Base-by-base conservation (phyloP, 35 echinoderm and acorn worm species). In the Chiridota heheva region DNA sequence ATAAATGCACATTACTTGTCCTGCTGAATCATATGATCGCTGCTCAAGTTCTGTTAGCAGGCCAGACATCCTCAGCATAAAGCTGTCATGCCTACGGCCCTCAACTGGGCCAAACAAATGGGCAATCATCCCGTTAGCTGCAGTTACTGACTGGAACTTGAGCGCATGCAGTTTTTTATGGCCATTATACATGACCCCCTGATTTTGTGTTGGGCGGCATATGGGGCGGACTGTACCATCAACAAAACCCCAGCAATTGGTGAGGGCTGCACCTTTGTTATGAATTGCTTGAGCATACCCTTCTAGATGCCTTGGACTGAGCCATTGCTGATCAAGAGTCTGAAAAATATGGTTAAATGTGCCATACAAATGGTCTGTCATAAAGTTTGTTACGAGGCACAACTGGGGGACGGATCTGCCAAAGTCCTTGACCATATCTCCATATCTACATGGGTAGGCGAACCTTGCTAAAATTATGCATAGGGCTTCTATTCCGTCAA, bases 51-150 rank as follows among this genome's bases (percentile, higher is more conserved):
- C 8, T 4, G 69, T 48, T 40, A 84, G 29, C 5, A 78, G 45
- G 2, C 71, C 88, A 31, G 44, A 61, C 56, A 82, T 48, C 3
- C 48, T 17, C 1, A 82, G 48, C 38, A 89, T 48, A 36, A 7
- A 46, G 28, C n/a, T 2, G 45, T 89, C 86, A 75, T 82, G 86
- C 39, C 86, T 42, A 38, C 68, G 68, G 1, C 86, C 86, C 63
- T 89, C 86, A 17, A 89, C 41, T 62, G 87, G 78, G 33, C 78
- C 87, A 74, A 67, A 83, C 68, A 89, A 30, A 48, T 73, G 63
- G 35, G 86, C 78, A 17, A 86, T 48, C 34, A 86, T 24, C 38
- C 71, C 84, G 78, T 78, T 51, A 46, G 72, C 42, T 29, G 68
- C 48, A 22, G 17, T 82, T 82, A 90, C 58, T n/a, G n/a, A n/a